Base-by-base conservation (phyloP, 2,888 invertebrate species). In the Caenorhabditis imperialis region DNA sequence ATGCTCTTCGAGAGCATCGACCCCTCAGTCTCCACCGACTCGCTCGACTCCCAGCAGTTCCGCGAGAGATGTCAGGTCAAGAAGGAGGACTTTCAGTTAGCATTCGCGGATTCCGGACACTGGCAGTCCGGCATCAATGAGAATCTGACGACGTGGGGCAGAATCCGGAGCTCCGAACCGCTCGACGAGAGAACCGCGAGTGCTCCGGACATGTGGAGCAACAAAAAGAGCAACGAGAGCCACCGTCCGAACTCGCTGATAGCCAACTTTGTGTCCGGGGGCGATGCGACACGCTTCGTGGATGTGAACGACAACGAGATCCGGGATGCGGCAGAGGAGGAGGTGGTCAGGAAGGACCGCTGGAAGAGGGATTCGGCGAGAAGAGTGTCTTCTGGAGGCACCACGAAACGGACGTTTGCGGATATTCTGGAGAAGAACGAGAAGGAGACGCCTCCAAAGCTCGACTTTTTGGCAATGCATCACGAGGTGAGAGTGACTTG, bases 241-340 rank as follows among this genome's bases (percentile, higher is more conserved):
- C 38, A 71, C 25, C 61, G 84, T 18, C 83, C 85, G 3, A 73
- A 82, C 30, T 81, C 81, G 35, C 75, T 85, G 16, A 73, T 85
- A 16, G 85, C 85, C 16, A 85, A 85, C 50, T 85, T 85, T 72
- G 85, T 85, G 6, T 57, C 60, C 18, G 57, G 44, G 16, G 30
- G 44, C 22, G 67, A 74, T 38, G 50, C 54, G 3, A 62, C 60
- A 7, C 33, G 80, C 45, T 77, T 65, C 48, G 79, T 81, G 8
- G 88, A 88, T 72, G 78, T 88, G 33, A 88, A 88, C 62, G 86
- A 88, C 69, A 88, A 88, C 70, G 88, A 88, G 60, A 84, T 88
- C 45, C 55, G 69, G 6, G 74, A 74, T 45, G 47, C 61, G 1
- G 54, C 61, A 8, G 55, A 67, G n/a, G 55, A 57, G 7, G 58